These are phyloP conservation scores for Heliothis subflexa DNA, from an alignment of 1,140 invertebrate genomes.

Conservation along the genomic window DNA sequence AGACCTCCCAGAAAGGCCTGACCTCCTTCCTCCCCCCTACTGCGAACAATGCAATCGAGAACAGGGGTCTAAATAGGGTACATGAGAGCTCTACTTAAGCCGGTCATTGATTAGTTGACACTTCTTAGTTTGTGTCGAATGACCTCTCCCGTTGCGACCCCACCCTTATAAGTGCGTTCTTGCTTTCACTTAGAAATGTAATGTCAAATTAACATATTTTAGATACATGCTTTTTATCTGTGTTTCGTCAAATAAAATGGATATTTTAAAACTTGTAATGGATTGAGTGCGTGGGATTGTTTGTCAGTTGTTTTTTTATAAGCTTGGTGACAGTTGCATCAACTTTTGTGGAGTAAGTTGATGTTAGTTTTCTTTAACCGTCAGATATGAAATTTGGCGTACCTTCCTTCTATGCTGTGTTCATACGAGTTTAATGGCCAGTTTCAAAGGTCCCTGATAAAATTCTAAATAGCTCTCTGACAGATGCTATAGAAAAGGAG, in stretches of 20 bases:
- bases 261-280: slow-evolving; percentile 13
- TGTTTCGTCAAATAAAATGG: slow-evolving; percentile 40
- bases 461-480: too few species aligned
- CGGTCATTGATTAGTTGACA: slow-evolving; percentile 35
- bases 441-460: too few species aligned
- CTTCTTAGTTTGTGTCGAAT: slow-evolving; percentile 26
- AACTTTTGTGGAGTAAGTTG: too few species aligned
- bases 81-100: not conserved
- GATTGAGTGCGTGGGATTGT: not conserved
- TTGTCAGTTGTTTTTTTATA: not conserved
- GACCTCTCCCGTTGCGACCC: slow-evolving; percentile 20
- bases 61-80: not conserved
- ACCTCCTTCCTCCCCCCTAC: not conserved
- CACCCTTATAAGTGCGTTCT: slow-evolving; percentile 33
- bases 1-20: not conserved
- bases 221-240: slow-evolving; percentile 30
- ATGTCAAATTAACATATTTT: slow-evolving; percentile 44
- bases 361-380: too few species aligned
- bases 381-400: too few species aligned
- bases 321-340: too few species aligned
- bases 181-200: slow-evolving; percentile 39
- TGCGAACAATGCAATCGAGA: not conserved
- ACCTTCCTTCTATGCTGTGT: too few species aligned
- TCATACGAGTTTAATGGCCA: too few species aligned
- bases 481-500: too few species aligned